Base-by-base conservation (phyloP, 35 echinoderm and acorn worm species). In the Stichopus chloronotus region DNA sequence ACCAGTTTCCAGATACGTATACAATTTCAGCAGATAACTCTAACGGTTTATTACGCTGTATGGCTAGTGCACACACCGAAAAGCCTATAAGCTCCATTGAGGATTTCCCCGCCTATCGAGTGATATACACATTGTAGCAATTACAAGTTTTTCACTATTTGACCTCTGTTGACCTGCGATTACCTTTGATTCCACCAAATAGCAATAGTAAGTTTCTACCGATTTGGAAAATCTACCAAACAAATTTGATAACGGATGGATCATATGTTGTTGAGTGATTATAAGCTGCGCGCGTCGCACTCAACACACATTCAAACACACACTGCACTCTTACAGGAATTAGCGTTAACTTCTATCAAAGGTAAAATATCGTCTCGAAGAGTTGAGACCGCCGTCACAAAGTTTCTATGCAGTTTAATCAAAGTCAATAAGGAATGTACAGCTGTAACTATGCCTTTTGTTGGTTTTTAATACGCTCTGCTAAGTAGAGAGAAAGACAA, bases 401-500 rank as follows among this genome's bases (percentile, higher is more conserved):
- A 68, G 63, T 68, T 68, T 68, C 63, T 68, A 68, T 68, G 63
- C 8, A 68, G 63, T 68, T 68, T 68, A 68, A 68, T 68, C 63
- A 17, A 68, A 68, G 63, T 68, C 63, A 68, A 68, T 68, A 68
- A 68, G 63, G 63, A 68, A 68, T 68, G 63, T 68, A 68, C 63
- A 68, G 63, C 63, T 68, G 63, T 68, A 68, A 8, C 63, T 68
- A 68, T 68, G 63, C 63, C 63, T 68, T 68, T 17, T 68, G 63
- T 68, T 68, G 63, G 63, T 68, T 68, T 68, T 68, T 68, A 68
- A 68, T 68, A 68, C 63, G 63, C 63, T 68, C 63, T 68, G 63
- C 63, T 68, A 68, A 68, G 63, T 68, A 68, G 63, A 68, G 63
- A 68, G 63, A 68, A 68, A 68, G 63, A 17, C 63, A 68, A 17